A percentile compares a stretch with the other conserved stretches of the same genome.
Conservation (phyloP, 1,140 invertebrate species). For the Dendroctonus ponderosae region DNA sequence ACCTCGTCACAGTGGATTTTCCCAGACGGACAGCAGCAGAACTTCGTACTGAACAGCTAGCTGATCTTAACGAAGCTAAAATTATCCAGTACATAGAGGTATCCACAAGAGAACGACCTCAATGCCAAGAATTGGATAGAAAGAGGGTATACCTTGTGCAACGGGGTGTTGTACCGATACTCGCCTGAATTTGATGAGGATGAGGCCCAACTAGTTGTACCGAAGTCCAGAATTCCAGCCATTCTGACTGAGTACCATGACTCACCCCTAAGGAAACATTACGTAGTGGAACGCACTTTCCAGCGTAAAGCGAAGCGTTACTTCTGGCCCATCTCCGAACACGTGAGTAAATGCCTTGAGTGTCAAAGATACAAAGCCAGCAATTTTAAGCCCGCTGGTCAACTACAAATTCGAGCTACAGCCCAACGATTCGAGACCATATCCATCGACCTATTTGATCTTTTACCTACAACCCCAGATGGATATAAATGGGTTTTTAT, state of each 20-base stretch:
- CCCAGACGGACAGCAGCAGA: not conserved
- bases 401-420: slow-evolving; percentile 29
- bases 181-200: slow-evolving; percentile 39
- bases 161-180: slow-evolving; percentile 45
- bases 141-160: slow-evolving; percentile 37
- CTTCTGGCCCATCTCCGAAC: slow-evolving; percentile 42
- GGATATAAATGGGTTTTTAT: slow-evolving; percentile 39
- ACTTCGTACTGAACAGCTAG: slow-evolving; percentile 30
- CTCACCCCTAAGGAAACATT: slow-evolving; percentile 40
- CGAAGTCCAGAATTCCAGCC: slow-evolving; percentile 21
- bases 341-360: slow-evolving; percentile 30
- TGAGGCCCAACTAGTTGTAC: slow-evolving; percentile 39
- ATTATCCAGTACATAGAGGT: slow-evolving; percentile 32
- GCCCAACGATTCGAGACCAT: slow-evolving; percentile 36
- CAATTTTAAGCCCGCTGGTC: slow-evolving; percentile 36
- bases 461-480: slow-evolving; percentile 23
- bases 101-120: slow-evolving; percentile 29
- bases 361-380: slow-evolving; percentile 37
- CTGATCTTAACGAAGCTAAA: slow-evolving; percentile 20
- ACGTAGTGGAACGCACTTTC: slow-evolving; percentile 39
- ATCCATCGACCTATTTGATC: slow-evolving; percentile 40
- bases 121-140: slow-evolving; percentile 29
- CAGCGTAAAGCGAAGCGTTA: slow-evolving; percentile 36
- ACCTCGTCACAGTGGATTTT: slow-evolving; percentile 9
- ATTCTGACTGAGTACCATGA: slow-evolving; percentile 41